Conservation (phyloP, 2,797 vertebrate species). For the Micropoecilia bifurca region DNA sequence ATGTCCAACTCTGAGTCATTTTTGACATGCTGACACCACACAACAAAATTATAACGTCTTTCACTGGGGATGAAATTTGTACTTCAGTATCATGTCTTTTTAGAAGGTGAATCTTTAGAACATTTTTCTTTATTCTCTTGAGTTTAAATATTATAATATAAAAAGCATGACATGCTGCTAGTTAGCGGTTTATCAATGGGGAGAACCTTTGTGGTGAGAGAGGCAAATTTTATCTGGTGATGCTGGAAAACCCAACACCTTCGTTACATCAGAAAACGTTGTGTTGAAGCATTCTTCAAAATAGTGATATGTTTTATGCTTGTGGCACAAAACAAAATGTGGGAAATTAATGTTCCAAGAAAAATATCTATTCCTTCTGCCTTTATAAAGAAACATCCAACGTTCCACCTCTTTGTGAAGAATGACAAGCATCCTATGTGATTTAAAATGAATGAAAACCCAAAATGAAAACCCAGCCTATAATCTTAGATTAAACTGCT, state of each 20-base stretch:
- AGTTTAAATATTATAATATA: not conserved
- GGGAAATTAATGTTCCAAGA: not conserved
- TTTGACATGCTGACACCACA: constrained; percentile 48
- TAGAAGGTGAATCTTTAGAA: not conserved
- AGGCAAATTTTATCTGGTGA: not conserved
- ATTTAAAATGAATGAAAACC: not conserved
- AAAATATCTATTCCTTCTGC: not conserved
- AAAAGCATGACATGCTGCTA: not conserved
- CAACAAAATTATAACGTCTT: constrained; percentile 23
- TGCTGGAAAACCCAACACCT: not conserved
- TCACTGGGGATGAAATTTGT: not conserved
- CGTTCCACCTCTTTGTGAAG: not conserved
- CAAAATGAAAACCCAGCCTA: not conserved
- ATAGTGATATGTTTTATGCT: not conserved
- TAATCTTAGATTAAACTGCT: not conserved
- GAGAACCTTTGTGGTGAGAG: not conserved
- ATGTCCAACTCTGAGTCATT: constrained; percentile 16
- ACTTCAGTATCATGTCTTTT: not conserved
- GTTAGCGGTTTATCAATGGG: not conserved
- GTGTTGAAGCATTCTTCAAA: not conserved
- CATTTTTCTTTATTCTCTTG: not conserved
- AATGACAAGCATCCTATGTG: not conserved
- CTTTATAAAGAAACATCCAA: not conserved
- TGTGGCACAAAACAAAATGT: not conserved
- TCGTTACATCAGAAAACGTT: not conserved